Conservation (phyloP, 1,140 invertebrate genomes). For the Choristoneura fumiferana region DNA sequence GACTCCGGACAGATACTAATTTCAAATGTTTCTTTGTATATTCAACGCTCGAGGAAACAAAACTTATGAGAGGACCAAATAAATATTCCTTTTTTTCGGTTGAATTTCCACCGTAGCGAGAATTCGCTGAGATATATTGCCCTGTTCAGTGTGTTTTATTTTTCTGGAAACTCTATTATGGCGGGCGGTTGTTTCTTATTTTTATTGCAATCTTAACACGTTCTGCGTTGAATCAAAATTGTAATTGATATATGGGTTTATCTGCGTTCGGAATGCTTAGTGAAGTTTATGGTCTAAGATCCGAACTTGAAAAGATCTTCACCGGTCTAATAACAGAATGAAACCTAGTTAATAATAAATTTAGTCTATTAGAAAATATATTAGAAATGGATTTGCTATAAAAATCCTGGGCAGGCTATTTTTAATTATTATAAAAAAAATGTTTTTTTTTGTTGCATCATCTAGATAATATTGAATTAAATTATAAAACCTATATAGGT, state of each 20-base stretch:
- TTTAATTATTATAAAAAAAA: no score
- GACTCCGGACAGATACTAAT: constrained; percentile 20
- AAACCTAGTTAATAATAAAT: no score
- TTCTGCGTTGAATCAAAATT: constrained; percentile 8
- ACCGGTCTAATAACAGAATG: no score
- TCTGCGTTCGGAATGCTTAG: neutral
- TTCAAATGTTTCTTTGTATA: constrained; percentile 23
- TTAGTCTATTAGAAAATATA: no score
- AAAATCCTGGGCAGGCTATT: no score
- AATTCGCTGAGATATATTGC: constrained; percentile 4
- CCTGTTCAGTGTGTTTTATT: constrained; percentile 18
- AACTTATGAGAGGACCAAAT: constrained; percentile 16
- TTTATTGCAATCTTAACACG: constrained; percentile 19
- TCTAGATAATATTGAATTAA: no score
- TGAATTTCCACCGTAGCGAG: neutral
- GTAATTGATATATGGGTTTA: constrained; percentile 5
- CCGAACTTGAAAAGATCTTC: no score
- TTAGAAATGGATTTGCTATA: no score
- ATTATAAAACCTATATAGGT: no score
- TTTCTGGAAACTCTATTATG: constrained; percentile 16
- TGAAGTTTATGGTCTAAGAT: constrained; percentile 12
- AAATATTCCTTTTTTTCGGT: constrained; percentile 16
- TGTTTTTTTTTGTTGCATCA: no score
- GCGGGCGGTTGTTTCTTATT: constrained; percentile 18
- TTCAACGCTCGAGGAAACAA: constrained; percentile 19